Percentiles rank a stretch among this genome's conserved stretches.
These are phyloP conservation scores for Drosophila koepferae DNA, from an alignment of 2,888 invertebrate species.

Conservation along the genomic window DNA sequence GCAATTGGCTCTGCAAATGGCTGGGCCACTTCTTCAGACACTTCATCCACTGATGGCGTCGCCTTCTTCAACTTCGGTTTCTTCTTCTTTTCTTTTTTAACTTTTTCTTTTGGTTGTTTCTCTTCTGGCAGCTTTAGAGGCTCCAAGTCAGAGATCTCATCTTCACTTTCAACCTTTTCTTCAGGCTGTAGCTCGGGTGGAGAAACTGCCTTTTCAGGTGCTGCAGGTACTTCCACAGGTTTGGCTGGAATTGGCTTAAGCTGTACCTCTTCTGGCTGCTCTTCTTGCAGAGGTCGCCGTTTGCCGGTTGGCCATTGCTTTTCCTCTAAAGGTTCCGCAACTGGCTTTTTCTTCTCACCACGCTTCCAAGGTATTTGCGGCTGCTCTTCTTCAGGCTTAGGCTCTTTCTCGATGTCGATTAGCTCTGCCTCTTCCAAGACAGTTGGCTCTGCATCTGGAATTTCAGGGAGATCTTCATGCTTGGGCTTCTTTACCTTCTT, in stretches of 20 bases:
- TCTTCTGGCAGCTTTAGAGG: constrained; percentile 79
- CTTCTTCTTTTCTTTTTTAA: constrained; percentile 82
- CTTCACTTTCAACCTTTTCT: constrained; percentile 78
- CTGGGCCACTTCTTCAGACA: constrained; percentile 83
- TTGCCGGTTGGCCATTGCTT: constrained; percentile 85
- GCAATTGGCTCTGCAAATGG: constrained; percentile 83
- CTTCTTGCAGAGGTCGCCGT: constrained; percentile 84
- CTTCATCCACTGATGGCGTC: constrained; percentile 83
- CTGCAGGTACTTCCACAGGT: constrained; percentile 74
- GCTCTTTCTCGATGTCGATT: constrained; percentile 79
- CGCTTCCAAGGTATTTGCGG: constrained; percentile 83
- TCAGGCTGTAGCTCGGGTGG: constrained; percentile 78
- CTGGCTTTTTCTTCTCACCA: constrained; percentile 84
- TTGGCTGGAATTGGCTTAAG: constrained; percentile 84
- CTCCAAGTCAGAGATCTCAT: constrained; percentile 73
- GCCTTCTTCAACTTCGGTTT: constrained; percentile 83
- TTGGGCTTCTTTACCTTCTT: constrained; percentile 81
- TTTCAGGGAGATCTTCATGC: constrained; percentile 81
- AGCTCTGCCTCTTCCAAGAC: constrained; percentile 82
- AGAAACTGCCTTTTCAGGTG: constrained; percentile 74
- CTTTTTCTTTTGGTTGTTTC: constrained; percentile 85
- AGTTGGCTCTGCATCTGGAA: constrained; percentile 77
- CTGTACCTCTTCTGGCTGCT: constrained; percentile 84
- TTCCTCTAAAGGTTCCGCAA: constrained; percentile 81
- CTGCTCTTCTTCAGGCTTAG: constrained; percentile 74